These are phyloP conservation scores for Cephus pulcher DNA, from an alignment of 2,888 invertebrate species.

Conservation along the genomic window DNA sequence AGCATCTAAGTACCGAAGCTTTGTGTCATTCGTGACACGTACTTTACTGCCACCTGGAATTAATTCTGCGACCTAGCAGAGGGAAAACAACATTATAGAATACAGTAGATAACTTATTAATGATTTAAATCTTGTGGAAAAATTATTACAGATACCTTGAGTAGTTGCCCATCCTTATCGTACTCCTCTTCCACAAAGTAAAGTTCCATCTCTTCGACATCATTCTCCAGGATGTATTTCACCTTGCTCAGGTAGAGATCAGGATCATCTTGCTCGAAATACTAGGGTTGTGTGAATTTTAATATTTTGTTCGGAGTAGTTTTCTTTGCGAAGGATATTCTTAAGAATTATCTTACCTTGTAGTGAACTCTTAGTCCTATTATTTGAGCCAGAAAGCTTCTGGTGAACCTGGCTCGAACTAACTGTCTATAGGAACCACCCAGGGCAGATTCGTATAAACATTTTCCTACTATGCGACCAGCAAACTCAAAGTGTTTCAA, in stretches of 20 bases:
- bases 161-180: constrained; percentile 79
- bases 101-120: neutral
- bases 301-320: constrained; percentile 2
- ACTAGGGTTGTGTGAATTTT: constrained; percentile 68
- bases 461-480: constrained; percentile 94
- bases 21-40: constrained; percentile 80
- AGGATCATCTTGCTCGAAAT: constrained; percentile 96
- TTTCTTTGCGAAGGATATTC: neutral
- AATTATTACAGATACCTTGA: constrained; percentile 70
- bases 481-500: constrained; percentile 93
- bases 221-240: constrained; percentile 91
- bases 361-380: constrained; percentile 94
- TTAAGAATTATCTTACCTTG: constrained; percentile 72
- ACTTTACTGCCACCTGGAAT: constrained; percentile 85
- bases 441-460: constrained; percentile 91
- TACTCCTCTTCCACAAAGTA: constrained; percentile 93
- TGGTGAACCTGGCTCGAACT: constrained; percentile 89
- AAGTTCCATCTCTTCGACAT: constrained; percentile 87
- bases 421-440: constrained; percentile 90
- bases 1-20: constrained; percentile 87
- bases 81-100: neutral
- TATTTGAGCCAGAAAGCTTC: constrained; percentile 93
- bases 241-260: constrained; percentile 94
- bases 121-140: neutral
- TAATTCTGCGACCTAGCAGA: constrained; percentile 76